phyloP scores from a whole-genome alignment of 1,140 invertebrate species.

The Heliconius himera region DNA sequence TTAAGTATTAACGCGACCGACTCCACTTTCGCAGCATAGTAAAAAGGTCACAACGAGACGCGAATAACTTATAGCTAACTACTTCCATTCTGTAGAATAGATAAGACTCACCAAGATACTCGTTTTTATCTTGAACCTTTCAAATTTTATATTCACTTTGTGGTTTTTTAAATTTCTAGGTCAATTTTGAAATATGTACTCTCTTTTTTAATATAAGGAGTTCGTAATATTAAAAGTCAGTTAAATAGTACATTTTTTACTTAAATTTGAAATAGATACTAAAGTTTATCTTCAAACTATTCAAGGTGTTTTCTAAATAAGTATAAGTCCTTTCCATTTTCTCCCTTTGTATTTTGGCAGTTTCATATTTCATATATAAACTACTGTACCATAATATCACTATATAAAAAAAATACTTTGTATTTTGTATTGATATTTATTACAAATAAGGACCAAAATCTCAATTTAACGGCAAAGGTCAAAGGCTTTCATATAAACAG shows the following conservation, averaged over 20 bases:
- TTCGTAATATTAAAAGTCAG: too few relatives aligned
- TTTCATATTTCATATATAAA: too few relatives aligned
- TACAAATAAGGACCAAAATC: not conserved
- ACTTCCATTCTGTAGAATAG: slow-evolving; percentile 5
- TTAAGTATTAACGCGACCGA: not conserved
- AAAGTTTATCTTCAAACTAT: too few relatives aligned
- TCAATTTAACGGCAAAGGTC: not conserved
- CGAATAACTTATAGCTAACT: slow-evolving; percentile 12
- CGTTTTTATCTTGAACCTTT: slow-evolving; percentile 1
- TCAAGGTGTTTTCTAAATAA: too few relatives aligned
- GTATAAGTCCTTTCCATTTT: not conserved
- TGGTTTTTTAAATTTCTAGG: not conserved
- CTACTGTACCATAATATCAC: too few relatives aligned
- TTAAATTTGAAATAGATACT: too few relatives aligned
- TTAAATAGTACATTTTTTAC: too few relatives aligned
- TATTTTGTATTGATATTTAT: not conserved
- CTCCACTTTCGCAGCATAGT: slow-evolving; percentile 2
- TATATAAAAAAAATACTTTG: too few relatives aligned
- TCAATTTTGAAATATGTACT: not conserved
- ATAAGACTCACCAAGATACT: not conserved
- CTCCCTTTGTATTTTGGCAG: too few relatives aligned
- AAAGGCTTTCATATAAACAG: not conserved
- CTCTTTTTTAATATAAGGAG: too few relatives aligned
- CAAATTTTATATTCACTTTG: slow-evolving; percentile 1
- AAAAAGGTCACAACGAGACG: not conserved